phyloP scores from a whole-genome alignment of 2,113 vertebrate species.

The Atractosteus spatula region DNA sequence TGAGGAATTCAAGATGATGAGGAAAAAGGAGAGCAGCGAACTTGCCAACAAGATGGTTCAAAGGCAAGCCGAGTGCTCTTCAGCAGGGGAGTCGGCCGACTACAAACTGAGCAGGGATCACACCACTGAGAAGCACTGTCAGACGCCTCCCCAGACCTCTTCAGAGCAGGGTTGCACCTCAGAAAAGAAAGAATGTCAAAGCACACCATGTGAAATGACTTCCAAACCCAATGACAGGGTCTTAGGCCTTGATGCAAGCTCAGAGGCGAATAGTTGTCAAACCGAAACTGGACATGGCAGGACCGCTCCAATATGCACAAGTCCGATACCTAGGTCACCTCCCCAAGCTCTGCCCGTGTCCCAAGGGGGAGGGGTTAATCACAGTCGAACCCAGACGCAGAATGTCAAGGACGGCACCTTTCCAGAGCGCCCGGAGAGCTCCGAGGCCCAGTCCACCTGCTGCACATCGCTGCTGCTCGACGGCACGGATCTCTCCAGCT shows the following conservation, averaged over 20 bases:
- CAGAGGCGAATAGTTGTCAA: neutral
- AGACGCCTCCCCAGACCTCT: neutral
- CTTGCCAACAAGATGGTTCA: slow-evolving; percentile 3
- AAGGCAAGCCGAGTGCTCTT: neutral
- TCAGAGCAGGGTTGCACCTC: neutral
- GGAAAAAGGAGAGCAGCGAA: slow-evolving; percentile 57
- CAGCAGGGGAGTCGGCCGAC: neutral
- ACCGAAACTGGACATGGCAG: neutral
- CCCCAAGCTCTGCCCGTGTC: slow-evolving; percentile 54
- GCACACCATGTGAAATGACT: neutral
- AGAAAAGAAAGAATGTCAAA: neutral
- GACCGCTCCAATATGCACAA: slow-evolving; percentile 61
- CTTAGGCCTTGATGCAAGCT: neutral
- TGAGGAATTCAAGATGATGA: slow-evolving; percentile 85
- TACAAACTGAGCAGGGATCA: slow-evolving; percentile 15
- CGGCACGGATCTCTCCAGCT: slow-evolving; percentile 78
- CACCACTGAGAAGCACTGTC: neutral
- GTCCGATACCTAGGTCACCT: slow-evolving; percentile 71
- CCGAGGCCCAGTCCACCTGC: slow-evolving; percentile 75
- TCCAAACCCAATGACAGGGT: neutral
- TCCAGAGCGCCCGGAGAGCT: slow-evolving; percentile 52
- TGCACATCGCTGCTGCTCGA: slow-evolving; percentile 81
- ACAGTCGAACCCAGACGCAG: slow-evolving; percentile 38
- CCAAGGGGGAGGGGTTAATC: slow-evolving; percentile 39
- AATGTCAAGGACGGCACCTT: slow-evolving; percentile 47